Evolutionary conservation across 2,113 vertebrate species (phyloP).

Genomic region (Cyprinodon brontotheroides): DNA sequence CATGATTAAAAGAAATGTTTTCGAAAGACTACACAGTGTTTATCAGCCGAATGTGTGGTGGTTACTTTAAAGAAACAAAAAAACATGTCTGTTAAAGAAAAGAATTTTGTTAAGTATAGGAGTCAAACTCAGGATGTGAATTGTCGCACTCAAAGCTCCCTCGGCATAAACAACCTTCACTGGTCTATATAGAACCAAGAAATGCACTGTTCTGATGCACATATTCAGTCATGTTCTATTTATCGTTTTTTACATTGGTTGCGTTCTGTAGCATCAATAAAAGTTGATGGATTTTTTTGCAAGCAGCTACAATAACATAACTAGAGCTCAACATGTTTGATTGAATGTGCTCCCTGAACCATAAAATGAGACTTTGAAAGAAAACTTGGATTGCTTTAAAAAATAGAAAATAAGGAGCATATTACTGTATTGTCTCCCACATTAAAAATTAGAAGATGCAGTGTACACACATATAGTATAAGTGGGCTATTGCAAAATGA

Average conservation of each 20-base stretch:
- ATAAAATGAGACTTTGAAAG: conserved; percentile 60
- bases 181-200: conserved; percentile 10
- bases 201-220: conserved; percentile 30
- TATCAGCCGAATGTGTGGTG: conserved; percentile 11
- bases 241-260: conserved; percentile 44
- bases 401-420: conserved; percentile 31
- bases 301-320: conserved; percentile 49
- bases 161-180: not conserved
- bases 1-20: conserved; percentile 54
- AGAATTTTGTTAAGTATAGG: conserved; percentile 11
- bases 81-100: conserved; percentile 13
- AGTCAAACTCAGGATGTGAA: conserved; percentile 1
- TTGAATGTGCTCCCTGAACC: conserved; percentile 70
- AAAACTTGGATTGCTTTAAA: conserved; percentile 31
- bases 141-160: conserved; percentile 1
- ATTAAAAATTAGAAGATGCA: conserved; percentile 49
- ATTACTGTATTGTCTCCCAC: conserved; percentile 38
- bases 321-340: conserved; percentile 55
- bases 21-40: conserved; percentile 38
- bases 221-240: conserved; percentile 33
- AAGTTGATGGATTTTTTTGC: conserved; percentile 64
- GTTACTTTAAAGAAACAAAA: not conserved
- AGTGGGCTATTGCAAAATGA: conserved; percentile 56
- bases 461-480: conserved; percentile 70
- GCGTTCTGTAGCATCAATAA: conserved; percentile 26